phyloP scores from a whole-genome alignment of 2,797 vertebrate genomes.

The Manis crassicaudata region DNA sequence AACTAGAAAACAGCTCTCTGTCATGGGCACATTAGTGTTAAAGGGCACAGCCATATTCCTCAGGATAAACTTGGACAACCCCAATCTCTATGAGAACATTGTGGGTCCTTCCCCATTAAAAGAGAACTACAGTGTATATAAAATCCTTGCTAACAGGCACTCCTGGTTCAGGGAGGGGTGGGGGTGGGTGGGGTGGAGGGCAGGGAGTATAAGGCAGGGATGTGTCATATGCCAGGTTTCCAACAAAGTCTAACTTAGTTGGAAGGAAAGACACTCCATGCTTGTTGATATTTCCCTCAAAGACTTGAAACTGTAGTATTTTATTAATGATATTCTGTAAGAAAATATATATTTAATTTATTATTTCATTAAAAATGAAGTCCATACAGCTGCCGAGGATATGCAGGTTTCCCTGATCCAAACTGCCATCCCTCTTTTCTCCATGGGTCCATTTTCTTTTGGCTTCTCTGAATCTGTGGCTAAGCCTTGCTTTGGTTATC shows the following conservation, averaged over 20 bases:
- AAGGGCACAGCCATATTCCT: neutral
- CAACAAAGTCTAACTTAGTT: constrained; percentile 10
- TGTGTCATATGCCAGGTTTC: constrained; percentile 27
- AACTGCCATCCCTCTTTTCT: neutral
- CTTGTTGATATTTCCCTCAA: constrained; percentile 64
- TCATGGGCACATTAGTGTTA: neutral
- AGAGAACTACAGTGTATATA: neutral
- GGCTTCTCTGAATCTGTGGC: neutral
- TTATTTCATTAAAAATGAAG: constrained; percentile 78
- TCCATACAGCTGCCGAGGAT: constrained; percentile 47
- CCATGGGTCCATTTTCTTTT: neutral
- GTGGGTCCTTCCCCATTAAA: constrained; percentile 18
- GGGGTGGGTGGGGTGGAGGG: too few relatives aligned
- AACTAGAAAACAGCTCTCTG: neutral
- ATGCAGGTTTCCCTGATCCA: constrained; percentile 21
- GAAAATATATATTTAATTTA: constrained; percentile 74
- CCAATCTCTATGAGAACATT: constrained; percentile 45
- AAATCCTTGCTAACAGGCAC: constrained; percentile 33
- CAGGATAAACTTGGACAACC: neutral
- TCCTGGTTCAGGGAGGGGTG: neutral
- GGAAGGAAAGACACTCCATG: constrained; percentile 60
- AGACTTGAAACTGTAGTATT: constrained; percentile 54
- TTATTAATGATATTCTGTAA: constrained; percentile 78
- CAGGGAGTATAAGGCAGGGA: neutral
- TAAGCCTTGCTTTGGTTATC: neutral